These are phyloP conservation scores for Myotis yumanensis DNA, from an alignment of 2,113 vertebrate genomes.

Conservation along the genomic window DNA sequence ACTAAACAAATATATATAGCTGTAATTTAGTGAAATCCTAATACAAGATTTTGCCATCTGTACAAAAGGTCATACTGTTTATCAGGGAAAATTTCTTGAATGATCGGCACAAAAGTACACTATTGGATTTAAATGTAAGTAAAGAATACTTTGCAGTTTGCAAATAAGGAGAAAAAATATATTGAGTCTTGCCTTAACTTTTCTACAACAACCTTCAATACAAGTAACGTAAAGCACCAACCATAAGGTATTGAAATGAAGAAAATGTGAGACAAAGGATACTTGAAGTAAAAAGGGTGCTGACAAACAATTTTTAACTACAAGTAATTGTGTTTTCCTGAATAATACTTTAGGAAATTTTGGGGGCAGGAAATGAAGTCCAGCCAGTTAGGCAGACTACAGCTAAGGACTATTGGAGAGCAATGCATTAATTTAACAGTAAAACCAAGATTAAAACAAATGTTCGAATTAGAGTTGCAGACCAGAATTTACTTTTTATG, in stretches of 20 bases:
- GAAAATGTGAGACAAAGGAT: neutral
- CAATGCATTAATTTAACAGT: neutral
- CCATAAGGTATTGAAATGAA: neutral
- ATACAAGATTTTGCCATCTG: neutral
- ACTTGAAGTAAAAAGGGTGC: neutral
- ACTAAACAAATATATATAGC: neutral
- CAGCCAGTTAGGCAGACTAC: neutral
- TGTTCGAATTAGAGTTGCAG: neutral
- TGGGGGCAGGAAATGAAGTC: neutral
- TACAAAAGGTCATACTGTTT: too few species aligned
- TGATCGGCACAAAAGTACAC: too few species aligned
- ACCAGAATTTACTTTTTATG: neutral
- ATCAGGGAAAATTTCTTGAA: too few species aligned
- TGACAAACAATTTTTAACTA: neutral
- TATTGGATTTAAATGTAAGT: too few species aligned
- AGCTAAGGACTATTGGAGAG: neutral
- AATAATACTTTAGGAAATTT: conserved; percentile 6
- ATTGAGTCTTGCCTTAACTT: neutral
- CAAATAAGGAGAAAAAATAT: too few species aligned
- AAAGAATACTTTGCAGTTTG: too few species aligned
- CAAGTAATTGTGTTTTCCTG: neutral
- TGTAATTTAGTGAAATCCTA: neutral
- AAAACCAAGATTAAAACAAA: neutral
- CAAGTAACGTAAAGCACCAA: neutral
- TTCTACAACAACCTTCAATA: neutral